Evolutionary conservation across 2,888 invertebrate genomes (phyloP), one percentile per base, ranked within the genome.

Genomic region (Emmelina monodactyla): DNA sequence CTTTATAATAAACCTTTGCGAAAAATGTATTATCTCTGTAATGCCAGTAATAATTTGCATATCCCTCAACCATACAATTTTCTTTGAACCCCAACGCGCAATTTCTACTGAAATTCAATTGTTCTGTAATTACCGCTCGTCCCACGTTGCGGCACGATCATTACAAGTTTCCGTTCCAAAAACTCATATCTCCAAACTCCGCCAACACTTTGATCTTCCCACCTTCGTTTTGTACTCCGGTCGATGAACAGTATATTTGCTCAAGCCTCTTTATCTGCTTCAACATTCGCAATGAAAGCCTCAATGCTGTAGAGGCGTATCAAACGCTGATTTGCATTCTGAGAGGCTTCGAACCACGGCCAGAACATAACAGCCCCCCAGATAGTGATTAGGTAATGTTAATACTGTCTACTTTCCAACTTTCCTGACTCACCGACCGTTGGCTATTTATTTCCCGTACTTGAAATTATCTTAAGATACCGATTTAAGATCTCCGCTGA

Each of bases 341-440:
- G n/a, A 10, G n/a, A 25, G 25, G n/a, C 25, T 25, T 11, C 25
- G n/a, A n/a, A n/a, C 25, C 63, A 62, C 65, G 65, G 64, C 63
- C 60, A 67, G 69, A 61, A 60, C 19, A 25, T 9, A 11, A 25
- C 25, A n/a, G 25, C 25, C 25, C 25, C 25, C 25, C n/a, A 25
- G 25, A 25, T 11, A 25, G 25, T 25, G 25, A 79, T 79, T 78
- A 78, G 67, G 67, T 71, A 66, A 68, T 71, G 72, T 72, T 76
- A 76, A 78, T 79, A 75, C 69, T 76, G 70, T 76, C 76, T 75
- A 76, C 73, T 73, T 75, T 72, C 67, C 60, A 68, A 72, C 72
- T 72, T 76, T 61, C 64, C 66, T 67, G 67, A 63, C 66, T 71
- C 66, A 63, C 68, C 67, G 62, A 63, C 69, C 72, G 72, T 70